These are phyloP conservation scores for Clarias platycephalus DNA, from an alignment of 2,797 vertebrate species.

Conservation along the genomic window DNA sequence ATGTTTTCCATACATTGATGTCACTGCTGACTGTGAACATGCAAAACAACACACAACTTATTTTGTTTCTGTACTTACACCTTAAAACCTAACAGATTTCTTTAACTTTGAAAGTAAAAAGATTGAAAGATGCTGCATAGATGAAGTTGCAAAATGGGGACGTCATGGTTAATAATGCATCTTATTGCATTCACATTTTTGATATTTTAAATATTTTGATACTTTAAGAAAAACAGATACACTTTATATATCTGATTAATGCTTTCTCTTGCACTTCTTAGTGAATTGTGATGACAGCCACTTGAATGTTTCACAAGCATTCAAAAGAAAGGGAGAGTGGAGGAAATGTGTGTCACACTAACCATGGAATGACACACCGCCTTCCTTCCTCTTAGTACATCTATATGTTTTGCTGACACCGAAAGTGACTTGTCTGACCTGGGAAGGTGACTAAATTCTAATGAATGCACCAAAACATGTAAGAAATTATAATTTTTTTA, in stretches of 20 bases:
- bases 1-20: slow-evolving; percentile 42
- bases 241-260: neutral
- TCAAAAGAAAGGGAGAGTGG: slow-evolving; percentile 29
- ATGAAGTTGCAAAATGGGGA: neutral
- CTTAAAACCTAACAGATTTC: neutral
- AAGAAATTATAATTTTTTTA: no score
- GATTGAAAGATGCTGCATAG: neutral
- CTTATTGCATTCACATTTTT: neutral
- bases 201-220: neutral
- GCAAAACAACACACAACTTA: slow-evolving; percentile 41
- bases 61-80: slow-evolving; percentile 4
- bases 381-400: slow-evolving; percentile 40
- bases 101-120: neutral
- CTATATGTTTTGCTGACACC: slow-evolving; percentile 46
- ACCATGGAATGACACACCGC: slow-evolving; percentile 42
- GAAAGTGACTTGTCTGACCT: neutral
- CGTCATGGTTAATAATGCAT: neutral
- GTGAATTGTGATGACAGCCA: slow-evolving; percentile 11
- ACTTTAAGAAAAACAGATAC: neutral
- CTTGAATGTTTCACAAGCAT: slow-evolving; percentile 29
- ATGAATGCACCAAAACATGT: neutral
- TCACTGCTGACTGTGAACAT: slow-evolving; percentile 38
- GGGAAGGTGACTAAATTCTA: neutral
- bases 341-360: slow-evolving; percentile 48
- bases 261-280: neutral